Conservation (phyloP, 64 coral and sea anemone genomes). For the Hydrozoanthus tunicans region DNA sequence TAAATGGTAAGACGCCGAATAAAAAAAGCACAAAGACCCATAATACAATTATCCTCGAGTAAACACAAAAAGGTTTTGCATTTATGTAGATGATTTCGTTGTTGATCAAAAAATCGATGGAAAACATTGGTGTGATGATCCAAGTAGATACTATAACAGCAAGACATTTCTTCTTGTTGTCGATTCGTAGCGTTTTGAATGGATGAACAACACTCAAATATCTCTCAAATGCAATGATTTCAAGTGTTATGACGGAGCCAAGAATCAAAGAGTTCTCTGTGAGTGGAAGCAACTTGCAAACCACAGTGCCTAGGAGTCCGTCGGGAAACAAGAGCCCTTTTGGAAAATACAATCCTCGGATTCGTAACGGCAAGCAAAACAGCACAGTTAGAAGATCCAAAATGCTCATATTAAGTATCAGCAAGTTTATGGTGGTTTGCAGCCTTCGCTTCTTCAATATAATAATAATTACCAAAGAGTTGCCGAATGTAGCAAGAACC, state of each 20-base stretch:
- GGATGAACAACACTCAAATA: background rate
- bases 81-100: background rate
- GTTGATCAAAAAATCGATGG: background rate
- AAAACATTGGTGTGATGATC: background rate
- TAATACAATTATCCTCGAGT: background rate
- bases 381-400: background rate
- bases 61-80: background rate
- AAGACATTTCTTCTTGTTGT: conserved; percentile 10
- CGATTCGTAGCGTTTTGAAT: conserved; percentile 15
- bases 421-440: background rate
- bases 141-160: background rate
- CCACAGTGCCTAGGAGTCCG: background rate
- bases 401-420: conserved; percentile 21
- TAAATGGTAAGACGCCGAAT: background rate
- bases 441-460: background rate
- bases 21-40: background rate
- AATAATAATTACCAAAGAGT: conserved; percentile 4
- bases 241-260: background rate
- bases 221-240: background rate
- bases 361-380: background rate
- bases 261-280: background rate
- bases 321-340: background rate
- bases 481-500: background rate
- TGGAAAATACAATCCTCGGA: background rate
- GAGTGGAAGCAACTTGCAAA: background rate